Conservation (phyloP, 2,888 invertebrate species). For the Sminthurides aquaticus region DNA sequence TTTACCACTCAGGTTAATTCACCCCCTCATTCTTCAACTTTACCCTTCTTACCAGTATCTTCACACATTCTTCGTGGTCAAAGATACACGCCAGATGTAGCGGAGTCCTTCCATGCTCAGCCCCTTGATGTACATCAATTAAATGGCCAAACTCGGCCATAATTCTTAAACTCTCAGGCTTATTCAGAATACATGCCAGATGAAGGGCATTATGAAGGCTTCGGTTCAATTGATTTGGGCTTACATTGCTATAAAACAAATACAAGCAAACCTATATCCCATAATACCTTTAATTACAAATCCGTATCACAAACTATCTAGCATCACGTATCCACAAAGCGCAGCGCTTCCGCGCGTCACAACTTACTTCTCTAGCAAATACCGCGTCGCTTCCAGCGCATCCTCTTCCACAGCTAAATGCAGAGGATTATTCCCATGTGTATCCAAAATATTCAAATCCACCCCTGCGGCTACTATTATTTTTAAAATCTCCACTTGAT, state of each 20-base stretch:
- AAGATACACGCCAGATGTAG: conserved; percentile 14
- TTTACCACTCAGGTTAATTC: background rate
- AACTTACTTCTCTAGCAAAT: no score
- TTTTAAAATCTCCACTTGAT: conserved; percentile 7
- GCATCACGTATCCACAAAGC: no score
- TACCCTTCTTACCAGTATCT: conserved; percentile 14
- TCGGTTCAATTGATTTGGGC: background rate
- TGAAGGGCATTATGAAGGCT: conserved; percentile 6
- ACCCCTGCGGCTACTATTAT: background rate
- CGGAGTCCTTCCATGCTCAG: conserved; percentile 10
- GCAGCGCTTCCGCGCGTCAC: no score
- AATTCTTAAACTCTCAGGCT: background rate
- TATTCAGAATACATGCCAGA: conserved; percentile 1
- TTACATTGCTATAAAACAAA: background rate
- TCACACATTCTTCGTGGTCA: conserved; percentile 18
- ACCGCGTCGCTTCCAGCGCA: conserved; percentile 62
- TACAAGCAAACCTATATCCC: background rate
- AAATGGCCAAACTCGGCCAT: conserved; percentile 1
- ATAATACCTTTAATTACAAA: no score
- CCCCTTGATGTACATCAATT: conserved; percentile 7
- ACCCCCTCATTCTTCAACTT: background rate
- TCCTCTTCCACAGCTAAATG: conserved; percentile 70
- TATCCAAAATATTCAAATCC: conserved; percentile 6
- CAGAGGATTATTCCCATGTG: conserved; percentile 67
- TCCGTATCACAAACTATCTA: no score